These are phyloP conservation scores for Papilio machaon DNA, from an alignment of 1,140 invertebrate genomes.

Conservation along the genomic window DNA sequence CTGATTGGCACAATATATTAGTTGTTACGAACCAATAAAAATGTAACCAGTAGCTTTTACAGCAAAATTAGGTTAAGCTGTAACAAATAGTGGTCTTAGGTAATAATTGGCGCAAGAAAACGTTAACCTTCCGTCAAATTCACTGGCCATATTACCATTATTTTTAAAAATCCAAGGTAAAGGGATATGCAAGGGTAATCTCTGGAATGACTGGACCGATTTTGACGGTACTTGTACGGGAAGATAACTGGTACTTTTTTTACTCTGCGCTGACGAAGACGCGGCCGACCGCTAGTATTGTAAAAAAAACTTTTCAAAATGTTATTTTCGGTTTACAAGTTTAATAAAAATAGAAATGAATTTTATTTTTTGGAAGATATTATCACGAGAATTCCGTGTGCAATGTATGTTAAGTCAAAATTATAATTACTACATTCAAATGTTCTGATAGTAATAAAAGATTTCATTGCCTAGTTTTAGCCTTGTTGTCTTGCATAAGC, in stretches of 20 bases:
- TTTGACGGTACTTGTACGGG: too few relatives aligned
- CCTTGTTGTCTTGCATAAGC: conserved; percentile 23
- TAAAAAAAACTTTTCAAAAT: neutral
- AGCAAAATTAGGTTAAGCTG: neutral
- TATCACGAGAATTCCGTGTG: neutral
- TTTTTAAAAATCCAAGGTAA: neutral
- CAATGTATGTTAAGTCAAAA: neutral
- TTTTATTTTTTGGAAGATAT: neutral
- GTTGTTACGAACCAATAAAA: conserved; percentile 13
- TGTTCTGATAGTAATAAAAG: conserved; percentile 18
- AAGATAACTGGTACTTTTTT: too few relatives aligned
- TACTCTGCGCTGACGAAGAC: too few relatives aligned
- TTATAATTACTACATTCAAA: conserved; percentile 14
- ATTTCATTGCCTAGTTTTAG: conserved; percentile 19
- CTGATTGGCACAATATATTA: conserved; percentile 60
- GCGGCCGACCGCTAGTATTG: too few relatives aligned
- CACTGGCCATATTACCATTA: neutral
- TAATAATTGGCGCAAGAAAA: neutral
- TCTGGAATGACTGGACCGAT: too few relatives aligned
- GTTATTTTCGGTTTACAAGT: neutral
- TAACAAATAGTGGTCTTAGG: neutral
- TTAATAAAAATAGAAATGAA: neutral
- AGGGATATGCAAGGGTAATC: too few relatives aligned
- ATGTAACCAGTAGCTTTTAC: conserved; percentile 9
- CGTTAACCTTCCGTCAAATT: neutral